These are phyloP conservation scores for Artibeus lituratus DNA, from an alignment of 2,797 vertebrate genomes.

Conservation along the genomic window DNA sequence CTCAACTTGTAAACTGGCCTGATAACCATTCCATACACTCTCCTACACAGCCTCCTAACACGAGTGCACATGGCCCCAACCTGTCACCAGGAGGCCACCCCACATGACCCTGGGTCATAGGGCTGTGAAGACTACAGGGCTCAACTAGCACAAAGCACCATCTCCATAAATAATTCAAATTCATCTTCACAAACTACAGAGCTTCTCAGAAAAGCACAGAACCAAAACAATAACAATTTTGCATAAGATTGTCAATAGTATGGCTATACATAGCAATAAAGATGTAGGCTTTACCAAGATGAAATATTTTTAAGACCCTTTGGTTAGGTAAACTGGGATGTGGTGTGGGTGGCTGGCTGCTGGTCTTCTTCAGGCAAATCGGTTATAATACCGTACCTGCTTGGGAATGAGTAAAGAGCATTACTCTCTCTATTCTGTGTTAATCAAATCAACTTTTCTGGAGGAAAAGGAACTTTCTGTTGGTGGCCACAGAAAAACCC, in stretches of 20 bases:
- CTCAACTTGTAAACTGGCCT: background rate
- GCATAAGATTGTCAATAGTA: background rate
- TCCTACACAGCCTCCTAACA: background rate
- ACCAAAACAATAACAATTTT: background rate
- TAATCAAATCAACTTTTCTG: background rate
- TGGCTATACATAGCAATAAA: background rate
- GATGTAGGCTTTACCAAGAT: background rate
- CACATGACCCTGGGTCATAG: background rate
- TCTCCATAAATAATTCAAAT: constrained; percentile 27
- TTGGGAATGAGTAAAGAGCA: background rate
- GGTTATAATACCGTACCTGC: background rate
- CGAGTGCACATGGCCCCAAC: fast-evolving
- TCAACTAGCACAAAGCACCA: background rate
- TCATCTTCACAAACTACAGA: background rate
- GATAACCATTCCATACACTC: background rate
- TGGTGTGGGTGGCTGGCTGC: background rate
- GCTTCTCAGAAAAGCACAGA: background rate
- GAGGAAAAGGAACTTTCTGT: background rate
- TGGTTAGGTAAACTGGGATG: background rate
- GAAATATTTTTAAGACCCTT: background rate
- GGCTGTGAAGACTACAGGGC: background rate
- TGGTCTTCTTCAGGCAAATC: background rate
- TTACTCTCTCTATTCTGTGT: background rate
- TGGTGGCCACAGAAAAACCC: background rate
- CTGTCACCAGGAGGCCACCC: background rate